Conservation (phyloP, 2,888 invertebrate genomes). For the Habrosyne pyritoides region DNA sequence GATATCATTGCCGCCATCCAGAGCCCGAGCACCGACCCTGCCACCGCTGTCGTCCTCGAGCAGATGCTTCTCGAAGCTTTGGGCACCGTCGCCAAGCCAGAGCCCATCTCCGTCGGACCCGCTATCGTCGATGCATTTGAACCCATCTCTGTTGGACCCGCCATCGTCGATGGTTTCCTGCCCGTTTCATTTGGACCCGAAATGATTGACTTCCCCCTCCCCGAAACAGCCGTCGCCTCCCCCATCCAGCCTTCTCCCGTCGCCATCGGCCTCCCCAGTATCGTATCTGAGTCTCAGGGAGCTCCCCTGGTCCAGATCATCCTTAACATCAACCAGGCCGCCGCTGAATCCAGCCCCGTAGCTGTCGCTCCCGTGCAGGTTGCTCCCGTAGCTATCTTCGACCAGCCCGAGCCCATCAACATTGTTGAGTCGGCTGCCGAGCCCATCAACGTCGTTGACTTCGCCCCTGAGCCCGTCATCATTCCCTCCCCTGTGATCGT, state of each 20-base stretch:
- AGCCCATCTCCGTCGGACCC: slow-evolving; percentile 17
- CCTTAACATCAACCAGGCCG: slow-evolving; percentile 35
- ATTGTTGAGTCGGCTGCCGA: slow-evolving; percentile 14
- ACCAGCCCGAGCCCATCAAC: slow-evolving; percentile 17
- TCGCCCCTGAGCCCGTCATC: slow-evolving; percentile 29
- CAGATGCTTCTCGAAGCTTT: slow-evolving; percentile 28
- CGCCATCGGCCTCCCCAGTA: neutral
- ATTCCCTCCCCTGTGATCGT: slow-evolving; percentile 17
- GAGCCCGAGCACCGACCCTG: slow-evolving; percentile 58
- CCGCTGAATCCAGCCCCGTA: slow-evolving; percentile 20
- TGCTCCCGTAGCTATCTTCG: slow-evolving; percentile 22
- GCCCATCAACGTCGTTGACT: slow-evolving; percentile 2
- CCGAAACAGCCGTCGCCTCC: no score
- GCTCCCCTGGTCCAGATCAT: slow-evolving; percentile 43
- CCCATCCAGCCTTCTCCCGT: slow-evolving; percentile 33
- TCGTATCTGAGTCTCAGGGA: slow-evolving; percentile 12
- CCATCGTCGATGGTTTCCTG: no score
- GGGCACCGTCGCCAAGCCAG: slow-evolving; percentile 2
- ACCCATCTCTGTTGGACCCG: no score
- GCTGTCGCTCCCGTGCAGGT: slow-evolving; percentile 16
- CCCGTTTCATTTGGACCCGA: no score
- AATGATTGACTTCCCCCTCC: no score
- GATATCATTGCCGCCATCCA: slow-evolving; percentile 51
- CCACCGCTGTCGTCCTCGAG: slow-evolving; percentile 49
- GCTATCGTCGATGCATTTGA: slow-evolving; percentile 16